A percentile compares a stretch with the other conserved stretches of the same genome.
Conservation (phyloP, 2,113 vertebrate genomes). For the Hystrix cristata region DNA sequence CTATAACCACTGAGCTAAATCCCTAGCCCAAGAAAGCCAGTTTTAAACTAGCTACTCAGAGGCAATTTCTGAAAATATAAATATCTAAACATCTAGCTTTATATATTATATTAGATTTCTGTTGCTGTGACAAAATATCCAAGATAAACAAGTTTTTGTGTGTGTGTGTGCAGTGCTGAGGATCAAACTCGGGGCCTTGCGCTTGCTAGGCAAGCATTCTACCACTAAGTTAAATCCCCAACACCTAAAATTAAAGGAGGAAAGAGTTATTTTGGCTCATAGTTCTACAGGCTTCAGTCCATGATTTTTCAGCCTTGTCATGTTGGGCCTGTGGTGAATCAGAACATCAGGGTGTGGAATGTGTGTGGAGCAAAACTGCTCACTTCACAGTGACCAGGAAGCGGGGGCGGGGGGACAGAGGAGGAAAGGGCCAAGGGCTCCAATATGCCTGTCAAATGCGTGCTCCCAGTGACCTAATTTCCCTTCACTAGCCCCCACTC, state of each 20-base stretch:
- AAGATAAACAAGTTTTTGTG: background rate
- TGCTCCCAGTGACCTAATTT: background rate
- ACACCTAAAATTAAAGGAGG: background rate
- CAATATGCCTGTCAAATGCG: background rate
- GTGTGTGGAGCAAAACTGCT: background rate
- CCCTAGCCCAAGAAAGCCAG: background rate
- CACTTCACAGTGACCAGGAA: background rate
- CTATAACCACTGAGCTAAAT: no score
- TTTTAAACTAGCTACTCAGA: constrained; percentile 1
- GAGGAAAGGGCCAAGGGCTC: background rate
- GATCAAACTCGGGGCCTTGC: no score
- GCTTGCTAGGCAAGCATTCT: no score
- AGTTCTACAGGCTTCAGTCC: background rate
- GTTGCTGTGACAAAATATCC: background rate
- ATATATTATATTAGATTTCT: background rate
- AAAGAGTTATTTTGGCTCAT: background rate
- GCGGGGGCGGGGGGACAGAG: background rate
- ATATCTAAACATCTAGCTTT: constrained; percentile 37
- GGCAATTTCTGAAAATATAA: constrained; percentile 36
- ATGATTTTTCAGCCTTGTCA: background rate
- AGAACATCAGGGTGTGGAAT: background rate
- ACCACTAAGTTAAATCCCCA: no score
- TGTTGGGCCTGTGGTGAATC: background rate
- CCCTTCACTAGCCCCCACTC: background rate
- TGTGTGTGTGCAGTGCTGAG: no score